These are phyloP conservation scores for Mongoloraphidia duomilia DNA, from an alignment of 2,888 invertebrate species.

Conservation along the genomic window DNA sequence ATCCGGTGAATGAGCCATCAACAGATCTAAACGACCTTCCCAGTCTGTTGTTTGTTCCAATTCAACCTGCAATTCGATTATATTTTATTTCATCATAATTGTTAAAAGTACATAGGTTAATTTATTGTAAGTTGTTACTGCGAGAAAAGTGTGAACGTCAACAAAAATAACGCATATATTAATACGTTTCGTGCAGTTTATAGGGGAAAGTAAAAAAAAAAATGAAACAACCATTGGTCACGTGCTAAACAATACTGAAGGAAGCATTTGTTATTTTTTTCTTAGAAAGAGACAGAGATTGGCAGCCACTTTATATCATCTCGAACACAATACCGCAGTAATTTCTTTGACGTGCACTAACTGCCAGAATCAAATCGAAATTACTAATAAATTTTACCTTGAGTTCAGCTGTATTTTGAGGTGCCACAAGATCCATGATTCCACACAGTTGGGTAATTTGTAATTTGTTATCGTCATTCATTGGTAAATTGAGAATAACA, in stretches of 20 bases:
- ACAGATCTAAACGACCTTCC: slow-evolving; percentile 39
- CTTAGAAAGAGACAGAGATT: neutral
- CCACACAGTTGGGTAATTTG: slow-evolving; percentile 40
- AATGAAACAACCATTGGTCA: too few relatives aligned
- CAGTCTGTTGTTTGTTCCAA: slow-evolving; percentile 38
- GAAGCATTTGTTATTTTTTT: too few relatives aligned
- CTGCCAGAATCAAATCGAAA: too few relatives aligned
- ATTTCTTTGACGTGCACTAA: too few relatives aligned
- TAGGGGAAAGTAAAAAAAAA: too few relatives aligned
- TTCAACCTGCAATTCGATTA: slow-evolving; percentile 24
- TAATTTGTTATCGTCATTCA: slow-evolving; percentile 30
- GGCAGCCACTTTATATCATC: neutral
- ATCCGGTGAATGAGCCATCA: slow-evolving; percentile 31
- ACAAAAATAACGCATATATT: too few relatives aligned
- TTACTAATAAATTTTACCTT: slow-evolving; percentile 13
- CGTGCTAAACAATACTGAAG: too few relatives aligned
- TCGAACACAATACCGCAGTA: too few relatives aligned
- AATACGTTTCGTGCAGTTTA: too few relatives aligned
- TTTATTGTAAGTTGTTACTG: too few relatives aligned
- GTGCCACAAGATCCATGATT: slow-evolving; percentile 33
- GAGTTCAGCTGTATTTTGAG: slow-evolving; percentile 30
- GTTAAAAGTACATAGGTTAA: neutral
- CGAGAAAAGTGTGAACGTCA: too few relatives aligned
- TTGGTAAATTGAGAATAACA: slow-evolving; percentile 18
- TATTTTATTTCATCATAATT: slow-evolving; percentile 18